These are phyloP conservation scores for Brachionus angularis DNA, from an alignment of 1,140 invertebrate genomes.

Conservation along the genomic window DNA sequence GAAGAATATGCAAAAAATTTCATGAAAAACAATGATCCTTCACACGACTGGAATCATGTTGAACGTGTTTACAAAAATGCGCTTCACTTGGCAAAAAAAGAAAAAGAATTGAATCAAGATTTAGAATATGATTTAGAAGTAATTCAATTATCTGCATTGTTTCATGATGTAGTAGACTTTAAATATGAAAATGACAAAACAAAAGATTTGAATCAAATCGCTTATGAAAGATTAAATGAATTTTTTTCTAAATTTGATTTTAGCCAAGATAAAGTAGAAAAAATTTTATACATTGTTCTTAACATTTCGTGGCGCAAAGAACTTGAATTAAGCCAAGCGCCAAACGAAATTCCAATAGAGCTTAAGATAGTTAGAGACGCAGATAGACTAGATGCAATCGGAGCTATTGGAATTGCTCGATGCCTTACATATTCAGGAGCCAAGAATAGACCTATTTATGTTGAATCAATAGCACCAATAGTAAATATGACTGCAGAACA, in stretches of 20 bases:
- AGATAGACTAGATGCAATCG: constrained; percentile 37
- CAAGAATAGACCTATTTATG: constrained; percentile 14
- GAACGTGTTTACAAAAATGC: constrained; percentile 23
- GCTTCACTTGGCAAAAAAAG: neutral
- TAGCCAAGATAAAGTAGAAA: neutral
- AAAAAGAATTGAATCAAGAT: neutral
- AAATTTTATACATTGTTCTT: constrained; percentile 12
- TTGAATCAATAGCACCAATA: neutral
- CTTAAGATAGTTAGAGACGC: constrained; percentile 29
- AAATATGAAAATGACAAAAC: constrained; percentile 19
- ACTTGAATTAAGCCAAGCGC: neutral
- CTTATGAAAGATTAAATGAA: neutral
- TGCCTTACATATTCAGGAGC: constrained; percentile 25
- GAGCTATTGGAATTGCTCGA: constrained; percentile 18
- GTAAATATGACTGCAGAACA: constrained; percentile 40
- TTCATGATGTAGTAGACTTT: constrained; percentile 37
- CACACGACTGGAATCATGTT: constrained; percentile 42
- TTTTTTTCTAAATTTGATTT: constrained; percentile 5
- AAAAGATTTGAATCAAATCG: constrained; percentile 5
- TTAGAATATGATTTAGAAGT: constrained; percentile 1
- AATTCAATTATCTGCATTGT: constrained; percentile 17
- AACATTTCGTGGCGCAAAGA: constrained; percentile 40
- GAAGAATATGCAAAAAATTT: neutral
- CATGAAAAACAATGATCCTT: constrained; percentile 27
- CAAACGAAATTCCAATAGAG: constrained; percentile 1